phyloP scores from a whole-genome alignment of 1,140 invertebrate genomes.

The Oryctes rhinoceros region DNA sequence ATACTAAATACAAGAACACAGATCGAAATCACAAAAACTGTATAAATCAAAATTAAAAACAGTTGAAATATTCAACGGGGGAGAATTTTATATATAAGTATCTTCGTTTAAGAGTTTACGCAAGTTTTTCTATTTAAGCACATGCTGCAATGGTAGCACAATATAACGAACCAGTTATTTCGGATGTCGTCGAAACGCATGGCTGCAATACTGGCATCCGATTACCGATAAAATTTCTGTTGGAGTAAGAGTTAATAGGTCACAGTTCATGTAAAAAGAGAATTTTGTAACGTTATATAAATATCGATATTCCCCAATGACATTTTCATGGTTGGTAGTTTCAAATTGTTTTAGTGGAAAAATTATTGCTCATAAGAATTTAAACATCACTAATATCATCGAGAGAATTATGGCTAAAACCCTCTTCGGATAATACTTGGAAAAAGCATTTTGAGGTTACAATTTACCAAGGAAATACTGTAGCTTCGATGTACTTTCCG shows the following conservation, averaged over 20 bases:
- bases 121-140: slow-evolving; percentile 29
- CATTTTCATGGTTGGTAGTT: no score
- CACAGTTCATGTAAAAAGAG: not conserved
- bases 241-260: slow-evolving; percentile 40
- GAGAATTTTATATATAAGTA: not conserved
- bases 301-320: no score
- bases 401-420: no score
- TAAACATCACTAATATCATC: not conserved
- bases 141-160: slow-evolving; percentile 44
- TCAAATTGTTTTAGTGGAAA: no score
- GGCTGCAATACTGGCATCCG: slow-evolving; percentile 58
- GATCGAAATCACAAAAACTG: slow-evolving; percentile 20
- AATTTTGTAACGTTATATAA: no score
- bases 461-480: no score
- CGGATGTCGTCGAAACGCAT: slow-evolving; percentile 52
- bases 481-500: no score
- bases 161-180: slow-evolving; percentile 54
- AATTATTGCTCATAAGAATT: not conserved
- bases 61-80: not conserved
- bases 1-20: slow-evolving; percentile 31
- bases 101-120: not conserved
- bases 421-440: no score
- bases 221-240: slow-evolving; percentile 57
- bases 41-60: slow-evolving; percentile 21
- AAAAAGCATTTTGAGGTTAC: no score